Conservation (phyloP, 2,888 invertebrate genomes). For the Phania funesta region DNA sequence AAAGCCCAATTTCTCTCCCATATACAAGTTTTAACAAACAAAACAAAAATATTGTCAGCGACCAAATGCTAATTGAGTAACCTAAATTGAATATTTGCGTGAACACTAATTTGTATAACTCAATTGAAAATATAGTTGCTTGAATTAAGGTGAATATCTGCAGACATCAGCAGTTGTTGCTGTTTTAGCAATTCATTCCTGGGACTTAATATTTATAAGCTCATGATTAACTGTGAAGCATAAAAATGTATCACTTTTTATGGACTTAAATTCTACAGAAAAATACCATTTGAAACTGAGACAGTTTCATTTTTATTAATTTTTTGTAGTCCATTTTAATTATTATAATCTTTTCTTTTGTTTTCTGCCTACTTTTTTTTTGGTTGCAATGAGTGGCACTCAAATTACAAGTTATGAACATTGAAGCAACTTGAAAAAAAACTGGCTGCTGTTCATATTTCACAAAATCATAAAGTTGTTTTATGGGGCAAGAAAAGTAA, state of each 20-base stretch:
- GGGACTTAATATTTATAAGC: too few species aligned
- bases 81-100: too few species aligned
- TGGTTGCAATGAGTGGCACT: constrained; percentile 11
- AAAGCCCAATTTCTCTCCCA: too few species aligned
- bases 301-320: constrained; percentile 4
- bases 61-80: too few species aligned
- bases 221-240: too few species aligned
- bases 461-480: constrained; percentile 24
- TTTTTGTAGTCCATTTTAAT: constrained; percentile 41
- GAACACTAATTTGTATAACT: too few species aligned
- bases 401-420: constrained; percentile 27
- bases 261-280: constrained; percentile 3
- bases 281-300: constrained; percentile 32
- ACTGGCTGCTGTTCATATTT: constrained; percentile 22
- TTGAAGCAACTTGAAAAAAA: constrained; percentile 1
- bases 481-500: constrained; percentile 13
- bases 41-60: too few species aligned
- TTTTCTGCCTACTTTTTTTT: constrained; percentile 1
- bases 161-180: too few species aligned
- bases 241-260: constrained; percentile 20
- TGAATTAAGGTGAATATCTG: too few species aligned
- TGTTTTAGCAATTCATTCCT: too few species aligned
- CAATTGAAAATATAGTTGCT: too few species aligned
- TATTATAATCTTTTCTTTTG: constrained; percentile 27
- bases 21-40: too few species aligned